Conservation (phyloP, 2,797 vertebrate genomes). For the Aratinga solstitialis region DNA sequence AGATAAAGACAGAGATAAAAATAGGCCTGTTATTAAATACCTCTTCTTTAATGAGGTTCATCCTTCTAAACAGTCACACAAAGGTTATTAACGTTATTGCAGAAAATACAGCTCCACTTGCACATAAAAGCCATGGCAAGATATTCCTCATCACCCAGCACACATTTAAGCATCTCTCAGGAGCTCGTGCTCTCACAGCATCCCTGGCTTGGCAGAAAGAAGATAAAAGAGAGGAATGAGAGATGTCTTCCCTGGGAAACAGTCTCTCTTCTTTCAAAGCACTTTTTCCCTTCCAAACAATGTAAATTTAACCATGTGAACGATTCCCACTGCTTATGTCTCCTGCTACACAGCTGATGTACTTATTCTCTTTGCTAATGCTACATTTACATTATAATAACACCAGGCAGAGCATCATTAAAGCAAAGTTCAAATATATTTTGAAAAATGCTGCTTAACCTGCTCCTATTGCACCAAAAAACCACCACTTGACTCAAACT, state of each 20-base stretch:
- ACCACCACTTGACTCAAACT: not conserved
- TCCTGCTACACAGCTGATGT: not conserved
- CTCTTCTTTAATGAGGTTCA: conserved; percentile 58
- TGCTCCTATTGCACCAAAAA: not conserved
- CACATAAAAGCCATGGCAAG: conserved; percentile 4
- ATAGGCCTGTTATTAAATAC: conserved; percentile 56
- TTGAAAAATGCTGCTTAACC: not conserved
- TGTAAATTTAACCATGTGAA: not conserved
- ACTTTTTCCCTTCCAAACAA: not conserved
- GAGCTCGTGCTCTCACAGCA: not conserved
- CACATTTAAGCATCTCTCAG: not conserved
- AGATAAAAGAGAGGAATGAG: conserved; percentile 22
- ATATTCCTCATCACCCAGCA: conserved; percentile 25
- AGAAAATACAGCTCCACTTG: conserved; percentile 6
- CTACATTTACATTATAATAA: not conserved
- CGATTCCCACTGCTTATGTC: not conserved
- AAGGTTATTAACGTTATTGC: conserved; percentile 36
- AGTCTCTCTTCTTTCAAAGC: not conserved
- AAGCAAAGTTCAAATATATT: not conserved
- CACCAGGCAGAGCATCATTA: not conserved
- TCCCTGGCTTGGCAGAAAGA: not conserved
- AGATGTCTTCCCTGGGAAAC: not conserved
- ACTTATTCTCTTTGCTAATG: not conserved
- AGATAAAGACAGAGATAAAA: conserved; percentile 65
- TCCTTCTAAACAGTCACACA: conserved; percentile 34